Conservation (phyloP, 2,797 vertebrate species). For the Trematomus bernacchii region DNA sequence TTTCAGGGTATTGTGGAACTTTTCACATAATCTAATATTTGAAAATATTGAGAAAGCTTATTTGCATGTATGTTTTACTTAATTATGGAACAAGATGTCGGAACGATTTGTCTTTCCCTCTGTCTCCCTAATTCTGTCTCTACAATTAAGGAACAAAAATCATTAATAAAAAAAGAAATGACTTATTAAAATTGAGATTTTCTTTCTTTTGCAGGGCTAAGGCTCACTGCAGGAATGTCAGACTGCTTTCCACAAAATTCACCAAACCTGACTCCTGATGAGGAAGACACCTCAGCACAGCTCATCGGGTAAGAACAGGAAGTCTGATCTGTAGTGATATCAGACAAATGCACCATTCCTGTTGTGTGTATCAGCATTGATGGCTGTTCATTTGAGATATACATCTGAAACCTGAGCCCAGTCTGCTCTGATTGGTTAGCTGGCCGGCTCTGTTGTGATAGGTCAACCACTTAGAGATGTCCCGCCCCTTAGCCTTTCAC, state of each 20-base stretch:
- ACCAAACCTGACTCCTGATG: constrained; percentile 25
- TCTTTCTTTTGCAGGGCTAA: constrained; percentile 45
- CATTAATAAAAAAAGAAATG: background rate
- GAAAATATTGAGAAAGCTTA: background rate
- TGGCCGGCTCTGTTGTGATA: too few species aligned
- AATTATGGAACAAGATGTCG: constrained; percentile 47
- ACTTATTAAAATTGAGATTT: constrained; percentile 26
- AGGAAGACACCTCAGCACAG: constrained; percentile 46
- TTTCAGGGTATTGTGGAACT: too few species aligned
- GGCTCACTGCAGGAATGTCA: constrained; percentile 40
- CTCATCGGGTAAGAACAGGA: constrained; percentile 48
- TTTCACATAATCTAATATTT: too few species aligned
- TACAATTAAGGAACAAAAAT: too few species aligned
- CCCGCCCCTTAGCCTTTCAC: too few species aligned
- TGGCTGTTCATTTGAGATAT: background rate
- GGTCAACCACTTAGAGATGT: too few species aligned
- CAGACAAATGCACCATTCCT: background rate
- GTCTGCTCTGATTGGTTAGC: too few species aligned
- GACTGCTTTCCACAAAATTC: constrained; percentile 50
- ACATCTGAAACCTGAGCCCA: too few species aligned
- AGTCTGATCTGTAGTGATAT: constrained; percentile 6
- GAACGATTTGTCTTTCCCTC: too few species aligned
- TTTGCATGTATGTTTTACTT: constrained; percentile 13
- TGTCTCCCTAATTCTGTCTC: too few species aligned
- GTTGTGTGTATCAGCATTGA: background rate